These are phyloP conservation scores for Trachops cirrhosus DNA, from an alignment of 2,797 vertebrate species.

Conservation along the genomic window DNA sequence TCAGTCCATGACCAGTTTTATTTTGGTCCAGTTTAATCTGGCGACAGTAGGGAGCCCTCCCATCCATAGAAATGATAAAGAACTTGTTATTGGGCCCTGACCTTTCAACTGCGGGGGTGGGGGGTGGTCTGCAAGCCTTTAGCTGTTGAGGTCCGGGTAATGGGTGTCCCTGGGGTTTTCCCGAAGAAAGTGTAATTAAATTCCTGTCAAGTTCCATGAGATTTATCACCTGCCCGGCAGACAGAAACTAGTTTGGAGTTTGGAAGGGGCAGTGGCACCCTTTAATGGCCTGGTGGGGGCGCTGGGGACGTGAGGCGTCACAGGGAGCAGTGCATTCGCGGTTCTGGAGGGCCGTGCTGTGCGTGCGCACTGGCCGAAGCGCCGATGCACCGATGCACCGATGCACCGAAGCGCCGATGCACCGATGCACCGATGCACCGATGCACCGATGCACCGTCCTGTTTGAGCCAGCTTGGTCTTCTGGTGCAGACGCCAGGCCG, in stretches of 20 bases:
- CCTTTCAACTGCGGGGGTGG: neutral
- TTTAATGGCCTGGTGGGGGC: slow-evolving; percentile 66
- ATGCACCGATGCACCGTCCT: too few relatives aligned
- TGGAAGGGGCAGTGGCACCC: slow-evolving; percentile 47
- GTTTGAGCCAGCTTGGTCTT: accelerated
- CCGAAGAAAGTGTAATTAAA: slow-evolving; percentile 54
- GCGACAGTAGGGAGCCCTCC: neutral
- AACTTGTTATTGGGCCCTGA: slow-evolving; percentile 21
- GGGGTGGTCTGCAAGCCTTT: neutral
- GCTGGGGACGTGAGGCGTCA: slow-evolving; percentile 1
- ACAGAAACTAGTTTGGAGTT: slow-evolving; percentile 21
- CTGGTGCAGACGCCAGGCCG: slow-evolving; percentile 5
- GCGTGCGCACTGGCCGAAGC: neutral
- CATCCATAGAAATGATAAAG: slow-evolving; percentile 24
- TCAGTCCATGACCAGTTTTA: slow-evolving; percentile 13
- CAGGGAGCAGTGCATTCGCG: neutral
- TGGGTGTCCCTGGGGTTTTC: slow-evolving; percentile 41
- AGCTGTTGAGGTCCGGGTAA: slow-evolving; percentile 44
- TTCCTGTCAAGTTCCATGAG: slow-evolving; percentile 50
- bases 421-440: too few relatives aligned
- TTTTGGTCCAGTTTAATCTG: slow-evolving; percentile 2
- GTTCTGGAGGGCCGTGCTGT: neutral
- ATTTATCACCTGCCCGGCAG: slow-evolving; percentile 65
- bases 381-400: too few relatives aligned
- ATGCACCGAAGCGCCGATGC: too few relatives aligned